Percentiles rank a stretch among this genome's conserved stretches.
Conservation (phyloP, 2,888 invertebrate species). For the Deilephila porcellus region DNA sequence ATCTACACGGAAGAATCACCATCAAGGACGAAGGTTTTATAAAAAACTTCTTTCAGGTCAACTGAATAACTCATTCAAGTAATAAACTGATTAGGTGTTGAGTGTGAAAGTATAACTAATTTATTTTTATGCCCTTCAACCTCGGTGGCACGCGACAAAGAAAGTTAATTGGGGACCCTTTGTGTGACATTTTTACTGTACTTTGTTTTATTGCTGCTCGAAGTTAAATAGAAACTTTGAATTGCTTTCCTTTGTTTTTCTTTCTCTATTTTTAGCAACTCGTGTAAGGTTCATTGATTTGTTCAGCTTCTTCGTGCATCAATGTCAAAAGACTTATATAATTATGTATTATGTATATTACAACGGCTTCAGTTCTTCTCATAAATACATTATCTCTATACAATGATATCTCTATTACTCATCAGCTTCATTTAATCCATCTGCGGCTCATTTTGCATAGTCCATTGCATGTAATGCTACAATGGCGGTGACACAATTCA, state of each 20-base stretch:
- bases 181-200: background rate
- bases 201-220: background rate
- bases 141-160: conserved; percentile 5
- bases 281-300: no score
- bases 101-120: conserved; percentile 4
- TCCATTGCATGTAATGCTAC: conserved; percentile 10
- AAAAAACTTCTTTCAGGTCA: no score
- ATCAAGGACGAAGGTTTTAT: background rate
- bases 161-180: background rate
- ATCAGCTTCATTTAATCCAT: background rate
- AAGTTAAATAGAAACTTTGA: background rate
- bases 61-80: no score
- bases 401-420: background rate
- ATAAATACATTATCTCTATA: no score
- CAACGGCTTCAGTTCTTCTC: background rate
- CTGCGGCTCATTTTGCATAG: background rate
- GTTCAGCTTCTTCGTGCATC: no score
- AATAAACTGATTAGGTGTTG: background rate
- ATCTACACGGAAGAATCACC: no score
- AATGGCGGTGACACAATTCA: conserved; percentile 16
- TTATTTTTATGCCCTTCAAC: conserved; percentile 4
- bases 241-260: background rate
- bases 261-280: no score
- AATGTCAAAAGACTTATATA: background rate
- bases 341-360: no score